These are phyloP conservation scores for Corapipo altera DNA, from an alignment of 2,113 vertebrate species.

Conservation along the genomic window DNA sequence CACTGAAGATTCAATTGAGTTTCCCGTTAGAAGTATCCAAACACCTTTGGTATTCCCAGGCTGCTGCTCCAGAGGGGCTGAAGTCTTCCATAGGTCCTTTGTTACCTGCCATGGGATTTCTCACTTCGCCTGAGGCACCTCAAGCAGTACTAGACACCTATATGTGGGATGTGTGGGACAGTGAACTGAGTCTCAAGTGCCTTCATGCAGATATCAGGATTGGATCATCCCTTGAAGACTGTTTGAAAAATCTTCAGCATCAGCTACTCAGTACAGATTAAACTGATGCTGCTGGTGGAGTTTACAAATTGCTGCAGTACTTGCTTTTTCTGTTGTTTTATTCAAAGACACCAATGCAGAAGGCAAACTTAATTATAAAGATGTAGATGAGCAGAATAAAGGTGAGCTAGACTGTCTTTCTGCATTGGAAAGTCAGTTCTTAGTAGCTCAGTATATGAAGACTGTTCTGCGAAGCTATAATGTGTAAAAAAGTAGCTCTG, in stretches of 20 bases:
- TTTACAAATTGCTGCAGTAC: neutral
- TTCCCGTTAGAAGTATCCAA: neutral
- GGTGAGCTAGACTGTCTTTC: neutral
- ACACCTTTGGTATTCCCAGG: neutral
- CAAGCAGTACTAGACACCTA: neutral
- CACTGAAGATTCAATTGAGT: neutral
- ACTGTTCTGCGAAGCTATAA: neutral
- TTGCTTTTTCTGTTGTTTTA: neutral
- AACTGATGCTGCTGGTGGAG: neutral
- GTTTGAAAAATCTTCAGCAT: neutral
- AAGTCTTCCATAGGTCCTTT: neutral
- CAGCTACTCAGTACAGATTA: neutral
- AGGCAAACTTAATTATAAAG: neutral
- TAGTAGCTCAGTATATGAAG: neutral
- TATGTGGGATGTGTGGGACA: neutral
- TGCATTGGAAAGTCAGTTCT: neutral
- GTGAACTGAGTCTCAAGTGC: neutral
- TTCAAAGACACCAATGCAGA: neutral
- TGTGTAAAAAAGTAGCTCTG: neutral
- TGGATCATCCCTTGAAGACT: neutral
- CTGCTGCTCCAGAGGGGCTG: neutral
- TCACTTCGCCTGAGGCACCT: neutral
- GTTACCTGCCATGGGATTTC: neutral
- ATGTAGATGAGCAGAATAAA: neutral
- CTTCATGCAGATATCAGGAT: neutral